phyloP scores from a whole-genome alignment of 2,113 vertebrate genomes.

The Neomonachus schauinslandi region DNA sequence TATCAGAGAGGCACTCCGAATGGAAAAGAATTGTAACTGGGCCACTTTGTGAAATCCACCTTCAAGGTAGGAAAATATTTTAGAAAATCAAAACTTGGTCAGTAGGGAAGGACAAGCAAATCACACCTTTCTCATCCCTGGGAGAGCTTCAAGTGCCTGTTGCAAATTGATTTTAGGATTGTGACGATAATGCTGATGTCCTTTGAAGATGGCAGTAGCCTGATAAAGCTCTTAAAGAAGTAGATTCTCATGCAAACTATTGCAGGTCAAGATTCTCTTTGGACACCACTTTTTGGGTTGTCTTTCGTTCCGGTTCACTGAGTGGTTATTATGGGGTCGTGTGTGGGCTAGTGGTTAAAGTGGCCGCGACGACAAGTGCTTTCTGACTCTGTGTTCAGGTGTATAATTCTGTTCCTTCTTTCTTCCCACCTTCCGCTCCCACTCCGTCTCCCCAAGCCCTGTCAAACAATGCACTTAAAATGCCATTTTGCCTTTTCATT shows the following conservation, averaged over 20 bases:
- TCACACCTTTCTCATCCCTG: not conserved
- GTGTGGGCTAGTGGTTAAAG: not conserved
- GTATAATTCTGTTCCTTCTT: not conserved
- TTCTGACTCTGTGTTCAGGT: not conserved
- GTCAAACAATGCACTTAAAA: slow-evolving; percentile 55
- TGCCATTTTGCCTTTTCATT: slow-evolving; percentile 53
- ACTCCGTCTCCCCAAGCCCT: not conserved
- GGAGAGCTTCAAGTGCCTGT: not conserved
- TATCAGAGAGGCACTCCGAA: not conserved
- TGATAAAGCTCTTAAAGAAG: slow-evolving; percentile 29
- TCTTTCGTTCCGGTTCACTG: not conserved
- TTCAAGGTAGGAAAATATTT: not conserved
- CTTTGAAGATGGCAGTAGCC: not conserved
- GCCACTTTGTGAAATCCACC: not conserved
- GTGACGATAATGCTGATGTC: not conserved
- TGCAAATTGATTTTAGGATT: slow-evolving; percentile 25
- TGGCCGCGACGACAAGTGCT: not conserved
- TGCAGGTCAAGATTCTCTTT: slow-evolving; percentile 11
- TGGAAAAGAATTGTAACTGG: not conserved
- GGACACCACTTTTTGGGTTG: not conserved
- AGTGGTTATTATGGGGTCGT: not conserved
- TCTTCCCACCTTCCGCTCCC: not conserved
- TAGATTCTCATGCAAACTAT: not conserved
- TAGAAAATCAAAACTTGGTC: slow-evolving; percentile 50
- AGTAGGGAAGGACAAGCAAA: not conserved